Base-by-base conservation (phyloP, 92 coral and sea anemone genomes). In the Zoanthus solanderi region DNA sequence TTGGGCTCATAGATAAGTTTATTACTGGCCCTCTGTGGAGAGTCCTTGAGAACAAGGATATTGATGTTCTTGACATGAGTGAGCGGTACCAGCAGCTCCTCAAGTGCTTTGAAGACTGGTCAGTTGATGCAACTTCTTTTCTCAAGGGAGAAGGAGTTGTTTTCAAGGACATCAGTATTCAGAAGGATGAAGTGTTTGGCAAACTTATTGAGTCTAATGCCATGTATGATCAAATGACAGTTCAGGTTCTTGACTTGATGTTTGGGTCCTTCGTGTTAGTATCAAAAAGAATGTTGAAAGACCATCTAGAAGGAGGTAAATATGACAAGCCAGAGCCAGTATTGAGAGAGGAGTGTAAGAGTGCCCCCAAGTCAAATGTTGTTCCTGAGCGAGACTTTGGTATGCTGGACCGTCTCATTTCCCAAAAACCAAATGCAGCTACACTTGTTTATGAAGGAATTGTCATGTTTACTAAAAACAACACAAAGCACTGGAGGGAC, bases 1-100 rank as follows among this genome's bases (percentile, higher is more conserved):
- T 87, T 9, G 86, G 90, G 6, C 53, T 87, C 9, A 78, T 79
- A 31, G 53, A 78, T 65, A 87, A 87, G 67, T 78, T 87, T 7
- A 47, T 0, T 37, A 66, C 84, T 48, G 60, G 68, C 48, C 89
- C 83, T 6, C 47, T 74, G 63, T 75, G 90, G 90, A 87, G 86
- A 37, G 90, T 87, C 29, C n/a, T 79, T n/a, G 80, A 44, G 42
- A 78, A 79, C 46, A 53, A 78, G 14, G 58, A 78, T 67, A 68
- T 87, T 15, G 18, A 63, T 71, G 48, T 42, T 7, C 32, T 37
- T 37, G 42, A 37, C 42, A 37, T 37, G 42, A 37, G 42, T 37
- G 42, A 37, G 4, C 2, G 42, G n/a, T 87, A 87, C 77, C 85
- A 78, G 72, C 71, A 28, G 8, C 71, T 87, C 72, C 14, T 78